A percentile compares a stretch with the other conserved stretches of the same genome.
Conservation (phyloP, 1,140 invertebrate genomes). For the Meloidogyne chitwoodi region DNA sequence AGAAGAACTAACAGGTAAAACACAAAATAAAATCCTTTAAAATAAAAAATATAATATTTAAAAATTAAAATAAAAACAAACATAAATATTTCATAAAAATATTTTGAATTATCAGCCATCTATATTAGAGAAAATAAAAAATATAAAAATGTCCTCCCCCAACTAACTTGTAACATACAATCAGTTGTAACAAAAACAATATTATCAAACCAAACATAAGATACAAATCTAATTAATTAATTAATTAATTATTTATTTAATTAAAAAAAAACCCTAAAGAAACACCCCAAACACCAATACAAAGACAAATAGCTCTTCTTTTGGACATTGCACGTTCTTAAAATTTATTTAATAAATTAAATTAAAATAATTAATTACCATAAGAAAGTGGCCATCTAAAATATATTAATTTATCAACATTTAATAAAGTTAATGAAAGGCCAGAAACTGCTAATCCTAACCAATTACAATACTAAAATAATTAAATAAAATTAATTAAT, state of each 20-base stretch:
- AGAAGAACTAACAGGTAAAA: conserved; percentile 57
- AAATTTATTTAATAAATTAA: too few species aligned
- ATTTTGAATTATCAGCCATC: conserved; percentile 40
- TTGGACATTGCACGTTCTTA: conserved; percentile 59
- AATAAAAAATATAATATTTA: neutral
- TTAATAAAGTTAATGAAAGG: conserved; percentile 49
- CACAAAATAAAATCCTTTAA: conserved; percentile 49
- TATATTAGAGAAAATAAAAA: conserved; percentile 16
- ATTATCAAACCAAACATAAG: conserved; percentile 52
- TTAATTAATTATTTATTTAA: neutral
- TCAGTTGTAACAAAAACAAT: conserved; percentile 45
- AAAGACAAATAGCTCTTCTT: conserved; percentile 47
- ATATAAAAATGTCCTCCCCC: neutral
- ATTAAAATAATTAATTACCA: too few species aligned
- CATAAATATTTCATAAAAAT: conserved; percentile 56
- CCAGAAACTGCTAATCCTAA: conserved; percentile 58
- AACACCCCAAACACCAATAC: conserved; percentile 51
- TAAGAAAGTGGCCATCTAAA: conserved; percentile 57
- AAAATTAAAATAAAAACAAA: neutral
- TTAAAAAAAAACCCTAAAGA: conserved; percentile 48
- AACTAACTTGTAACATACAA: conserved; percentile 52
- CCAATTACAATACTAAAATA: conserved; percentile 50
- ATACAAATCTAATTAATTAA: conserved; percentile 57
- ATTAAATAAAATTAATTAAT: neutral
- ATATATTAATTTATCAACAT: conserved; percentile 58